Evolutionary conservation across 2,797 vertebrate genomes (phyloP).

Genomic region (Petrocephalus sullivani): DNA sequence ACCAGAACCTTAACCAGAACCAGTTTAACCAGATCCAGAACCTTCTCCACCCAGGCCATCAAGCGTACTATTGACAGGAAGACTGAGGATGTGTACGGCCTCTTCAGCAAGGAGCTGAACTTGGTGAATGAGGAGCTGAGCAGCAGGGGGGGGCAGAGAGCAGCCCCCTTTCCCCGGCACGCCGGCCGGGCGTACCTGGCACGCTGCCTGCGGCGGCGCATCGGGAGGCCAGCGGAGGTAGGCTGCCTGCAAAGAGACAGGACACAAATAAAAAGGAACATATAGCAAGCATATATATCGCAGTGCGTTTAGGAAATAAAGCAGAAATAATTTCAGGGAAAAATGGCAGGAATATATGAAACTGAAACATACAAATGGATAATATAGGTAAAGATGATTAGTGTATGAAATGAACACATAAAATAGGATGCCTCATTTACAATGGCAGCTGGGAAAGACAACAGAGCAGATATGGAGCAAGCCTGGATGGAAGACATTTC

Average conservation of each 20-base stretch:
- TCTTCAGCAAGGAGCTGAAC: slow-evolving; percentile 58
- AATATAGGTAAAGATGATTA: not conserved
- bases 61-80: slow-evolving; percentile 63
- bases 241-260: slow-evolving; percentile 8
- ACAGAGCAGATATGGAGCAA: not conserved
- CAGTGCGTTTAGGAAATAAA: not conserved
- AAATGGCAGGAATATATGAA: not conserved
- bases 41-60: slow-evolving; percentile 51
- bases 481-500: not conserved
- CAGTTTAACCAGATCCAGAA: not conserved
- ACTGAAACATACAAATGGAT: not conserved
- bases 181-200: slow-evolving; percentile 63
- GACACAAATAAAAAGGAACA: not conserved
- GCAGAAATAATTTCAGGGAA: not conserved
- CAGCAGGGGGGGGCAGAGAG: slow-evolving; percentile 33
- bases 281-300: not conserved
- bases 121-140: slow-evolving; percentile 61
- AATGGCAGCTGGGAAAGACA: not conserved
- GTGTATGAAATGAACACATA: not conserved
- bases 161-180: slow-evolving; percentile 56
- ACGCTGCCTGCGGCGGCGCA: slow-evolving; percentile 52
- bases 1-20: too few relatives aligned
- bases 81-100: slow-evolving; percentile 52
- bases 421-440: not conserved
- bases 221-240: slow-evolving; percentile 68